A percentile compares a stretch with the other conserved stretches of the same genome.
phyloP scores from a whole-genome alignment of 2,888 invertebrate genomes.

The Rhamnusium bicolor region DNA sequence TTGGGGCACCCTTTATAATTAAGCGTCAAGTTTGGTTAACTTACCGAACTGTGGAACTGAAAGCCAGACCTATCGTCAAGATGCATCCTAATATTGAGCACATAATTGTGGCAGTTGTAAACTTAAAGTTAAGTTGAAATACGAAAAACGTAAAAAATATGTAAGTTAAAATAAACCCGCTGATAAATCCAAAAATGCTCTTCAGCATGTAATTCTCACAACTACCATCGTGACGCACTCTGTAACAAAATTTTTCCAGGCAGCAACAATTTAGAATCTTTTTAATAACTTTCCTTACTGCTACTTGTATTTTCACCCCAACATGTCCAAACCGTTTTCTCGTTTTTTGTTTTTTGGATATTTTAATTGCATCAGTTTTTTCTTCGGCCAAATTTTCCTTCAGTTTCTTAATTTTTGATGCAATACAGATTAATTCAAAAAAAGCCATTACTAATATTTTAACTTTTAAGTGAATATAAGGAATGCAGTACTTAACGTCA shows the following conservation, averaged over 20 bases:
- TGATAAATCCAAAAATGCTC: constrained; percentile 78
- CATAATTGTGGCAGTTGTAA: constrained; percentile 76
- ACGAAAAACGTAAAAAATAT: constrained; percentile 80
- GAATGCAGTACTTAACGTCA: neutral
- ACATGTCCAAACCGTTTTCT: constrained; percentile 72
- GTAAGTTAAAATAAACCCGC: constrained; percentile 78
- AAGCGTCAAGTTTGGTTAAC: too few species aligned
- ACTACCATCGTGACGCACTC: constrained; percentile 73
- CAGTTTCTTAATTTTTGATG: constrained; percentile 72
- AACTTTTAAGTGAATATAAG: constrained; percentile 16
- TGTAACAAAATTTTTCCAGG: constrained; percentile 64
- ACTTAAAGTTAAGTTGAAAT: constrained; percentile 77
- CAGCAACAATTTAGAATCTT: constrained; percentile 62
- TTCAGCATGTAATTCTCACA: constrained; percentile 77
- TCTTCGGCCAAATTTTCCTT: constrained; percentile 74
- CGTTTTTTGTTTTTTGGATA: constrained; percentile 69
- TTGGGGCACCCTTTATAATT: too few species aligned
- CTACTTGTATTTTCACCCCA: constrained; percentile 69
- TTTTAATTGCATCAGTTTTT: constrained; percentile 74
- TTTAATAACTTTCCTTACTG: constrained; percentile 67
- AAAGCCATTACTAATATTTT: constrained; percentile 71
- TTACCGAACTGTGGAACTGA: constrained; percentile 74
- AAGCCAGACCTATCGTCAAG: constrained; percentile 79
- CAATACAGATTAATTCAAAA: constrained; percentile 75
- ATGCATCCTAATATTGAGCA: constrained; percentile 77